These are phyloP conservation scores for Enteromius viviparus DNA, from an alignment of 2,797 vertebrate genomes.

Conservation along the genomic window DNA sequence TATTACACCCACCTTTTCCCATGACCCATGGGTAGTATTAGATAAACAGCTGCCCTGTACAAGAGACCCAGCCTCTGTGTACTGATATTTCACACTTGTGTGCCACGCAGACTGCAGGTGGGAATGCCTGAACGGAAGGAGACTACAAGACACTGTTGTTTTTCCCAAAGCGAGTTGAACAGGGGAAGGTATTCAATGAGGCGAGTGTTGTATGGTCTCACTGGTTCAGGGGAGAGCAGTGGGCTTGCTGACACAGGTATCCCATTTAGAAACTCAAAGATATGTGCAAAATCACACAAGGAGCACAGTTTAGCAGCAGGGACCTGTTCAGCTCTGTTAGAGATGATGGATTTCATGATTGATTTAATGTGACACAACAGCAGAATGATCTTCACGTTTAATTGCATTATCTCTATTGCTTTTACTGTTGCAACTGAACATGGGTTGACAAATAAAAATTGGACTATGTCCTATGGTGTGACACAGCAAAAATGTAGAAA, in stretches of 20 bases:
- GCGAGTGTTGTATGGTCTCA: constrained; percentile 33
- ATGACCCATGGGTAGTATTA: constrained; percentile 72
- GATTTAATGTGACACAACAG: constrained; percentile 10
- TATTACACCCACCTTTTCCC: constrained; percentile 71
- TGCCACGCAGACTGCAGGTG: constrained; percentile 70
- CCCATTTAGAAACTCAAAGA: constrained; percentile 19
- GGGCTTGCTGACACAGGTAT: constrained; percentile 61
- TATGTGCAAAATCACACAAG: constrained; percentile 8
- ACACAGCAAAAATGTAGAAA: too few relatives aligned
- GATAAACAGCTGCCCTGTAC: constrained; percentile 74
- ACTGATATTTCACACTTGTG: constrained; percentile 77
- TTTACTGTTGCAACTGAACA: background rate
- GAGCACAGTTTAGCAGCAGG: constrained; percentile 22
- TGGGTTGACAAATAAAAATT: too few relatives aligned
- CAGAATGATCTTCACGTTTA: background rate
- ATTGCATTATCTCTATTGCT: background rate
- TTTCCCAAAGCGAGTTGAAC: constrained; percentile 59
- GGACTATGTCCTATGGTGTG: too few relatives aligned
- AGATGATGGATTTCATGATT: background rate
- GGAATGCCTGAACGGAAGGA: constrained; percentile 71
- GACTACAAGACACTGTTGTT: constrained; percentile 70
- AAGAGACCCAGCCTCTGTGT: constrained; percentile 59
- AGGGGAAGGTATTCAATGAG: constrained; percentile 70
- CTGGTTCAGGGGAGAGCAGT: constrained; percentile 64
- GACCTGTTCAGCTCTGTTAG: constrained; percentile 6